Base-by-base conservation (phyloP, 1,140 invertebrate genomes). In the Drosophila nigrodunni region DNA sequence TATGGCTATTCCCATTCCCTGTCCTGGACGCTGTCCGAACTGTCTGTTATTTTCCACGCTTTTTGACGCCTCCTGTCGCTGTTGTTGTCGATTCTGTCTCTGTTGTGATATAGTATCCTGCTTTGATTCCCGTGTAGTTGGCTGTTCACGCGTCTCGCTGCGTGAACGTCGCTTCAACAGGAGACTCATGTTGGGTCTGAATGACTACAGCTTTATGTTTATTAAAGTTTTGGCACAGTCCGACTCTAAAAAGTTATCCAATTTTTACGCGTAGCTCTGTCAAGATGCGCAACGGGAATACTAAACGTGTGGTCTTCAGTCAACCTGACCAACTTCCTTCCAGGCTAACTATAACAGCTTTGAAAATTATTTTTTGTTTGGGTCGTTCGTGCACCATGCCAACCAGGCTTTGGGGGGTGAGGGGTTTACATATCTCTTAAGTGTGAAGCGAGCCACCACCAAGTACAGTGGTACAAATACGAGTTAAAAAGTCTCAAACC, bases 361-460 rank as follows among this genome's bases (percentile, higher is more conserved):
- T 76, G 69, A 88, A 71, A 73, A 83, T 30, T 88, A 78, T 73
- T 82, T 91, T 91, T 91, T 77, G 89, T 81, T 81, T 81, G 80
- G 67, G 59, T 70, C 76, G 78, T 88, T 77, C 78, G 81, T 91
- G 85, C 89, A 91, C 89, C 89, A 91, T 91, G 89, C 89, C 88
- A 91, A 91, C 81, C 70, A 60, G 10, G 49, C 46, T 39, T 5
- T 30, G 25, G 3, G 25, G 25, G 2, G 25, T 30, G 25, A 11
- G 25, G 8, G 54, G 70, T 76, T 76, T 76, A 67, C 77, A 78
- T 78, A 73, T 77, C 64, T 52, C 41, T 54, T 55, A 70, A 82
- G 69, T 69, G 74, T 74, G 60, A 72, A 67, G 55, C 69, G 50
- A 62, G 58, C 52, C 55, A 67, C 75, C 30, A 60, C 59, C 54